phyloP scores from a whole-genome alignment of 2,113 vertebrate species.

The Brachypodius melanocephalos region DNA sequence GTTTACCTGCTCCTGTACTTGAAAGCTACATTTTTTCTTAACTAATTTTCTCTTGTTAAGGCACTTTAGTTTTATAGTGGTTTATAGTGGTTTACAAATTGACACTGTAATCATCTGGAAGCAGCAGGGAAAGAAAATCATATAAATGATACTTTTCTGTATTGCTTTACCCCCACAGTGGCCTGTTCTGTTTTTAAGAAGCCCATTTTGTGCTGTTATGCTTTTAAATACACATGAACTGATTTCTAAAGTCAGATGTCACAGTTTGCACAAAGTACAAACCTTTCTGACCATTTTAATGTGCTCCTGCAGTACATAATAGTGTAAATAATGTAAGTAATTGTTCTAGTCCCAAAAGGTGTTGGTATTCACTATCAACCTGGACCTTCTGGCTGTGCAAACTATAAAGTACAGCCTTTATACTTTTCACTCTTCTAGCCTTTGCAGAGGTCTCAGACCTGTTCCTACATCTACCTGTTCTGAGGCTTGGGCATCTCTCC shows the following conservation, averaged over 20 bases:
- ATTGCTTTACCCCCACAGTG: neutral
- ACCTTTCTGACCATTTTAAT: neutral
- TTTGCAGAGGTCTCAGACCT: neutral
- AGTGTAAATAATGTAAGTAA: neutral
- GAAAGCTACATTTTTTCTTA: constrained; percentile 65
- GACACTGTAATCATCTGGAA: neutral
- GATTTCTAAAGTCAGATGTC: neutral
- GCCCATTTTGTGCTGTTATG: neutral
- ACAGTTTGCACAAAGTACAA: neutral
- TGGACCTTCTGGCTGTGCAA: neutral
- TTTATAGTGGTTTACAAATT: constrained; percentile 42
- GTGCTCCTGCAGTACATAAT: neutral
- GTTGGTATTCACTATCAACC: neutral
- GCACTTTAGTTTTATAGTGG: constrained; percentile 3
- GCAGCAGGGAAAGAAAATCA: neutral
- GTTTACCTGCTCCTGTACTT: constrained; percentile 56
- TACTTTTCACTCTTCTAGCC: neutral
- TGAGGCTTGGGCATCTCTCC: neutral
- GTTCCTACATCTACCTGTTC: neutral
- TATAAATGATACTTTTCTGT: neutral
- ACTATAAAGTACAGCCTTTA: neutral
- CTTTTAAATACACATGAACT: neutral
- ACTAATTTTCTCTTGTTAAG: constrained; percentile 68
- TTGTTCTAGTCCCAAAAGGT: neutral
- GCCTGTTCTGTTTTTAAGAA: neutral